Base-by-base conservation (phyloP, 2,888 invertebrate species). In the Nomada fabriciana region DNA sequence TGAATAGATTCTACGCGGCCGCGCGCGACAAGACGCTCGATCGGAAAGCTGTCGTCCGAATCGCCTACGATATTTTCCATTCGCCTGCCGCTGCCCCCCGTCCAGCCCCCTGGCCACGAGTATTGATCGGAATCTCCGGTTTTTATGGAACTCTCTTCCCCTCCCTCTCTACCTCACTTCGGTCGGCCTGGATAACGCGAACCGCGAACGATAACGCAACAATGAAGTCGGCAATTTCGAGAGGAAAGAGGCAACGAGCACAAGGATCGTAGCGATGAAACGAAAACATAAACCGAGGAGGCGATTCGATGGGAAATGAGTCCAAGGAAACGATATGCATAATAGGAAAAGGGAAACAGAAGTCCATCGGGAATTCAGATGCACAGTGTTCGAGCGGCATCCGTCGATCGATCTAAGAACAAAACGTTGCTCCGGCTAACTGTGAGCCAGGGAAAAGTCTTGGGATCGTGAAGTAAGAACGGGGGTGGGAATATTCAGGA, bases 21-120 rank as follows among this genome's bases (percentile, higher is more conserved):
- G 52, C 20, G 52, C 11, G 42, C 72, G 72, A 77, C 77, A 74
- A 74, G 74, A 59, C 60, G 76, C 18, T 59, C 78, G 79, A 70
- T 80, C 47, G 78, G 65, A 70, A 65, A 78, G 13, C 78, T 80
- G 80, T 80, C 73, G 65, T 64, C 70, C 80, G 71, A 79, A 79
- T 71, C 65, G 80, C 60, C 53, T 43, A 65, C 42, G 60, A 71
- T 61, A 71, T 71, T 60, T 61, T 67, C 55, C 63, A 57, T 52
- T 61, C 70, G 60, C 60, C 60, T 50, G 60, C 50, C 70, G 36
- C 20, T 7, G n/a, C 25, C 57, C 18, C 15, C 50, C 29, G 15
- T 20, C 23, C 25, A n/a, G 7, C 52, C 53, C 63, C 23, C 71
- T 20, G 60, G 60, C 55, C 64, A 4, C 47, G 29, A 57, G 47